Evolutionary conservation across 2,888 invertebrate species (phyloP).

Genomic region (Isoperla grammatica): DNA sequence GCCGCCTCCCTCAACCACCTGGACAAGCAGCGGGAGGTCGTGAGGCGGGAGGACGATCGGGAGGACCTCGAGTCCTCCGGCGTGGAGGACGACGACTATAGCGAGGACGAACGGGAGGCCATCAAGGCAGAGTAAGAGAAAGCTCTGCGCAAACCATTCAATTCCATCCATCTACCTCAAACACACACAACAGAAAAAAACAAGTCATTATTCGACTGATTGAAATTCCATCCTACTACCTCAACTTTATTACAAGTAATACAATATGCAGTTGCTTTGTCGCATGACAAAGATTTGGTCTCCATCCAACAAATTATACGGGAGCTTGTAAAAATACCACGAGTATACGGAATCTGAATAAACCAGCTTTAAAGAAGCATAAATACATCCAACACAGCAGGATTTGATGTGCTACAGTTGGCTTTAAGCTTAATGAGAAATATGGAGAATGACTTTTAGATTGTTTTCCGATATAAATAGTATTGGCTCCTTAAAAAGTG

Average conservation of each 20-base stretch:
- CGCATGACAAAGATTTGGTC: background rate
- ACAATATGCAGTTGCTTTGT: slow-evolving; percentile 4
- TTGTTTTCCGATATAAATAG: slow-evolving; percentile 7
- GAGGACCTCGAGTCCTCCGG: slow-evolving; percentile 52
- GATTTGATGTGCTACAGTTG: no score
- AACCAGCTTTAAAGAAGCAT: slow-evolving; percentile 11
- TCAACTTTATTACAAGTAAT: slow-evolving; percentile 41
- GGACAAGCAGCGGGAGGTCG: slow-evolving; percentile 62
- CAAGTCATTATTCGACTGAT: slow-evolving; percentile 24
- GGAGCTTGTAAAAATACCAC: slow-evolving; percentile 7
- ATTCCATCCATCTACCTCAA: slow-evolving; percentile 58
- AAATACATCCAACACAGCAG: background rate
- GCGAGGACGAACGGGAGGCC: slow-evolving; percentile 47
- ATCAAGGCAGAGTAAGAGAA: slow-evolving; percentile 44
- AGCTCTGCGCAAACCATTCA: slow-evolving; percentile 33
- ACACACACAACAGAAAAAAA: slow-evolving; percentile 9
- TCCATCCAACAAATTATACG: slow-evolving; percentile 10
- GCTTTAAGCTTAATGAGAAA: background rate
- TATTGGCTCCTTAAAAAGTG: background rate
- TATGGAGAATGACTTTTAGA: slow-evolving; percentile 9
- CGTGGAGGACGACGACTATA: slow-evolving; percentile 50
- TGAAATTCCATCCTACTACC: slow-evolving; percentile 66
- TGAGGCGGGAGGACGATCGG: slow-evolving; percentile 39
- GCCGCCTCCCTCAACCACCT: slow-evolving; percentile 54
- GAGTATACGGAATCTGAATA: slow-evolving; percentile 13